A percentile compares a stretch with the other conserved stretches of the same genome.
These are phyloP conservation scores for Endomychus coccineus DNA, from an alignment of 2,888 invertebrate species.

Conservation along the genomic window DNA sequence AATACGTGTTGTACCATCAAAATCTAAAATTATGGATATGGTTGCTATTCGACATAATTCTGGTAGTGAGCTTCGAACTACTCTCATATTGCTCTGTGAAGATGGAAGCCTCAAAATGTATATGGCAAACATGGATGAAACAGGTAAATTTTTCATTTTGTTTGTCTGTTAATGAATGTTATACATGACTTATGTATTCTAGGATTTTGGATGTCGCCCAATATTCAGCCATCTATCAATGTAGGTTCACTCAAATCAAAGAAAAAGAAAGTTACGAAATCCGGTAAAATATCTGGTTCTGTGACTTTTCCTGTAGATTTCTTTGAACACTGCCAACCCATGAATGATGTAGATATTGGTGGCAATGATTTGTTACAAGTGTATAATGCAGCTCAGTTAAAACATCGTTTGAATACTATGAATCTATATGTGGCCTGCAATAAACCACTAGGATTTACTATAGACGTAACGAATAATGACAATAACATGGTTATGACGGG, in stretches of 20 bases:
- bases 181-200: neutral
- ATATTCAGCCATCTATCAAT: conserved; percentile 51
- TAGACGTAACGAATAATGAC: conserved; percentile 84
- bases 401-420: conserved; percentile 76
- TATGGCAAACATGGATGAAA: conserved; percentile 79
- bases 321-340: conserved; percentile 88
- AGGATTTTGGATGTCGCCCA: conserved; percentile 61
- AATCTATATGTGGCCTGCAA: conserved; percentile 92
- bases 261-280: conserved; percentile 54
- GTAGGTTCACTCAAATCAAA: conserved; percentile 41
- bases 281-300: conserved; percentile 55
- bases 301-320: conserved; percentile 90
- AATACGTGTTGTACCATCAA: conserved; percentile 77
- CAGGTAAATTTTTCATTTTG: conserved; percentile 42
- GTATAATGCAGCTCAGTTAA: conserved; percentile 88
- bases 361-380: conserved; percentile 92
- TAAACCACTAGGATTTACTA: conserved; percentile 79
- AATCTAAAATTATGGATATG: conserved; percentile 95
- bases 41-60: conserved; percentile 81
- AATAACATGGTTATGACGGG: conserved; percentile 78
- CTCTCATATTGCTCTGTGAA: conserved; percentile 87
- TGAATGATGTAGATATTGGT: conserved; percentile 91
- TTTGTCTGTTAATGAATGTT: too few species aligned
- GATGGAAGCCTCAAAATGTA: conserved; percentile 94
- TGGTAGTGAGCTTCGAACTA: conserved; percentile 74